A percentile compares a stretch with the other conserved stretches of the same genome.
phyloP scores from a whole-genome alignment of 1,140 invertebrate genomes.

The Polyergus mexicanus region DNA sequence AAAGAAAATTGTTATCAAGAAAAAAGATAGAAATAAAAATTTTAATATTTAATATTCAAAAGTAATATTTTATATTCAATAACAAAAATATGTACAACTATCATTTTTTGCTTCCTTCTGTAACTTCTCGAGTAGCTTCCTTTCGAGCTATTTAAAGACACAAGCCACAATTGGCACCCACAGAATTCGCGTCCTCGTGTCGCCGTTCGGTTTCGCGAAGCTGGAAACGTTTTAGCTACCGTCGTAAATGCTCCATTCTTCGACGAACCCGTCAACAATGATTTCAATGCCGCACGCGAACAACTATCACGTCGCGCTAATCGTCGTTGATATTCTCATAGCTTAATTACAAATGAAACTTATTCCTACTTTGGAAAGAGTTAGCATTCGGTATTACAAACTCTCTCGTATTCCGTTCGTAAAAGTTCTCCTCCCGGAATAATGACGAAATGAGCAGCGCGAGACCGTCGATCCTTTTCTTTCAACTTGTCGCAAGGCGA shows the following conservation, averaged over 20 bases:
- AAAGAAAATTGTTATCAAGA: not conserved
- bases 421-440: constrained; percentile 60
- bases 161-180: not conserved
- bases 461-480: not conserved
- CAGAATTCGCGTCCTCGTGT: not conserved
- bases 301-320: constrained; percentile 36
- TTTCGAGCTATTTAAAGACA: constrained; percentile 11
- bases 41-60: not conserved
- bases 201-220: not conserved
- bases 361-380: not conserved
- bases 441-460: not conserved
- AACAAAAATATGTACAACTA: not conserved
- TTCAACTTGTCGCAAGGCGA: not conserved
- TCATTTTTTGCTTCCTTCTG: not conserved
- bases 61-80: no score
- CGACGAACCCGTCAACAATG: not conserved
- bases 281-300: constrained; percentile 18
- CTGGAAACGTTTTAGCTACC: constrained; percentile 8
- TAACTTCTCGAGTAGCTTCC: not conserved
- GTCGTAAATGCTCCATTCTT: not conserved
- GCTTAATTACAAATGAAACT: constrained; percentile 23
- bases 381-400: constrained; percentile 31
- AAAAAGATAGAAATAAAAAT: not conserved
- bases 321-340: constrained; percentile 24
- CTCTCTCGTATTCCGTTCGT: constrained; percentile 51